Evolutionary conservation across 2,797 vertebrate genomes (phyloP).

Genomic region (Erethizon dorsatum): DNA sequence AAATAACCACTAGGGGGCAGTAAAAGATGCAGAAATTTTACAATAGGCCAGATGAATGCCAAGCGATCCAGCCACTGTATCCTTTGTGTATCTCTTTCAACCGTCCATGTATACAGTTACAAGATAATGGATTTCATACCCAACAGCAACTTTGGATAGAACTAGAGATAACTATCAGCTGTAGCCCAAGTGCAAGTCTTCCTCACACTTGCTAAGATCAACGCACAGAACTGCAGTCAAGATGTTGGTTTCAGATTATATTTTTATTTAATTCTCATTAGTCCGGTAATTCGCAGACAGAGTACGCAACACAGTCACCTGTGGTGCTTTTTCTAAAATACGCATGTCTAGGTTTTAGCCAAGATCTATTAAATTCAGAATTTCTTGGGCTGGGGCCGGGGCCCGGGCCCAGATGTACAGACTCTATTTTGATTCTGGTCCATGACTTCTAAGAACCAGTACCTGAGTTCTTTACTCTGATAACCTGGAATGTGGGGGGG

Average conservation of each 20-base stretch:
- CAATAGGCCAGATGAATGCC: accelerated
- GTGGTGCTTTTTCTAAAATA: background rate
- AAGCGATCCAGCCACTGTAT: background rate
- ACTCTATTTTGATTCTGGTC: constrained; percentile 23
- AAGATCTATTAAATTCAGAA: constrained; percentile 32
- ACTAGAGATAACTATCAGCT: constrained; percentile 28
- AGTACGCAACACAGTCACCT: background rate
- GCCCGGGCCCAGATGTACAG: background rate
- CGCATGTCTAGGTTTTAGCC: background rate
- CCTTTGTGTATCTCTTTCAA: constrained; percentile 45
- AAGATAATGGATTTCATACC: constrained; percentile 63
- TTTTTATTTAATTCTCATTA: constrained; percentile 61
- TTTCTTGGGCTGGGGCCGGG: background rate
- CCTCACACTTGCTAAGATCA: background rate
- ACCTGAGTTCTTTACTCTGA: background rate
- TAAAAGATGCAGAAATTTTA: constrained; percentile 57
- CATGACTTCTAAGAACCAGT: constrained; percentile 27
- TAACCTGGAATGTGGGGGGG: background rate
- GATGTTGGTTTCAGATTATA: background rate
- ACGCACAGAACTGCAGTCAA: constrained; percentile 21
- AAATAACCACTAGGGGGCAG: constrained; percentile 76
- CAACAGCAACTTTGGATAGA: constrained; percentile 29
- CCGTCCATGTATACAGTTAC: constrained; percentile 1
- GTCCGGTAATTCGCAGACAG: background rate
- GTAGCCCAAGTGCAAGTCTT: constrained; percentile 3